Base-by-base conservation (phyloP, 1,140 invertebrate species). In the Ptiloglossa arizonensis region DNA sequence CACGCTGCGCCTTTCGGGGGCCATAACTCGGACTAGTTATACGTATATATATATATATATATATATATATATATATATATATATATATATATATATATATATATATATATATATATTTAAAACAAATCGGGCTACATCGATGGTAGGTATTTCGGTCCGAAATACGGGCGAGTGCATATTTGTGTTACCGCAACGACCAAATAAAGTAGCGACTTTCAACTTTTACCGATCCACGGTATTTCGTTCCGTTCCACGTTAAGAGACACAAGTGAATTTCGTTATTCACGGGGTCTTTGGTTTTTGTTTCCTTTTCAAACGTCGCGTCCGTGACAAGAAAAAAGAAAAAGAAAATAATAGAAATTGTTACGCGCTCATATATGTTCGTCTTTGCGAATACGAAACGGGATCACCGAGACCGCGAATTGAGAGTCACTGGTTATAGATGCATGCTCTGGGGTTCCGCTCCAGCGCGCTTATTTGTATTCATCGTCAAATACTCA, bases 401-500 rank as follows among this genome's bases (percentile, higher is more conserved):
- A 17, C 17, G 17, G 17, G 19, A 57, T 19, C 4, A 1, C 57
- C 8, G 0, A 22, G 32, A 62, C 6, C 1, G 44, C 8, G 3
- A 9, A 0, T 8, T 70, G 62, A 41, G 46, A 44, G 9, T 32
- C 41, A 17, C 50, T 46, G 52, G 35, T 63, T 62, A 46, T 1
- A 60, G 15, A 60, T 46, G 41, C 22, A 52, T 22, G 29, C 19
- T 8, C 4, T 5, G 24, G 44, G 22, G 60, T 73, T 73, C 60
- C 35, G 60, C 60, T 41, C 32, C 24, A 32, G 22, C 5, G 60
- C 60, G 62, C 19, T 66, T 73, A 44, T 54, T 66, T 54, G 29
- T 59, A 78, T 64, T 68, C 48, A 56, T 56, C 52, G 63, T 60
- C 56, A 72, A 59, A 70, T 54, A 76, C 44, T 77, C 62, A 50